Evolutionary conservation across 2,113 vertebrate species (phyloP), one percentile per base, ranked within the genome.

Genomic region (Pelobates fuscus): DNA sequence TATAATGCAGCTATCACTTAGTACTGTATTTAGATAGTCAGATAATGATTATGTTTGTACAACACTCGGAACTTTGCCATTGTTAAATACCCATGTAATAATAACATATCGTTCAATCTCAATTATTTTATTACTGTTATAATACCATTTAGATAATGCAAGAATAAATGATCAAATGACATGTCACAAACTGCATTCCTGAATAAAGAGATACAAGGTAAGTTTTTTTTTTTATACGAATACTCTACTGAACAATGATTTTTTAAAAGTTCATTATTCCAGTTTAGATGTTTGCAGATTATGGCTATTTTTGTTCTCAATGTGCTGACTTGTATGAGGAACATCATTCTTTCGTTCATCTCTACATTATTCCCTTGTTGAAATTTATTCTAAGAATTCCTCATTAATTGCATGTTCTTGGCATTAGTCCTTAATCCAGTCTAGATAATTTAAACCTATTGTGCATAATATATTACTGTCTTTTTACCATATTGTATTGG

Each of bases 51-150:
- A 7, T 65, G 20, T 65, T 17, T 43, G 23, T 65, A 37, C 52
- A 29, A 3, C 43, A 25, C 23, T 24, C 46, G 52, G 29, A 49
- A 37, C 49, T 57, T 41, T 69, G 29, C 57, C 67, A 37, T 62
- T 72, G 70, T 23, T 72, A 75, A 46, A 66, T 46, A 25, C 62
- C 32, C 32, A 26, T 66, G n/a, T 74, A 75, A 75, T 74, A 75
- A 75, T 75, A 67, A 67, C 18, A 44, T 24, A 67, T 59, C 65
- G 46, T 67, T 59, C 30, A 59, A 59, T 75, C 62, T 26, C 44
- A 12, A 3, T 43, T 41, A 29, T 37, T 64, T 21, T 44, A 66
- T 61, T 61, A 60, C 24, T 55, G 64, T 41, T 64, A 63, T 44
- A 66, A 44, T 55, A 25, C 32, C 55, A 58, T 57, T 37, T 54